Evolutionary conservation across 2,797 vertebrate genomes (phyloP).

Genomic region (Chiroxiphia lanceolata): DNA sequence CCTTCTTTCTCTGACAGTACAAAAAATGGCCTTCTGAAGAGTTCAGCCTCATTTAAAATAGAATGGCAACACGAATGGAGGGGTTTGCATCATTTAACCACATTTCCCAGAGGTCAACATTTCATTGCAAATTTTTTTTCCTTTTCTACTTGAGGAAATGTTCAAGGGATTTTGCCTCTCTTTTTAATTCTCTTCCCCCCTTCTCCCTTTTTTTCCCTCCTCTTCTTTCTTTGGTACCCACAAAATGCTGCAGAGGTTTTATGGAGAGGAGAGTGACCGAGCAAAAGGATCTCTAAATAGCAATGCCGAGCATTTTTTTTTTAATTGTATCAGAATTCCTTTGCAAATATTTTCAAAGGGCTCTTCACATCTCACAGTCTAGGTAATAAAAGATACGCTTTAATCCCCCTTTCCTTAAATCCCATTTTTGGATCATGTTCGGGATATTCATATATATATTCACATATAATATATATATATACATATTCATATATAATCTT

Average conservation of each 20-base stretch:
- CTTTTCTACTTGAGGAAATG: neutral
- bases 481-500: neutral
- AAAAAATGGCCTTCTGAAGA: constrained; percentile 17
- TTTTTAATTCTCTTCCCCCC: neutral
- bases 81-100: neutral
- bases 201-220: no score
- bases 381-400: neutral
- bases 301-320: neutral
- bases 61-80: neutral
- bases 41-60: constrained; percentile 14
- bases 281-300: constrained; percentile 21
- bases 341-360: constrained; percentile 37
- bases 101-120: neutral
- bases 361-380: neutral
- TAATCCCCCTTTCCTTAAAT: neutral
- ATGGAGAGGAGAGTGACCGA: constrained; percentile 5
- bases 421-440: neutral
- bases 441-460: neutral
- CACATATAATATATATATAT: neutral
- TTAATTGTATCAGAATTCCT: constrained; percentile 11
- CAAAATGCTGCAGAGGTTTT: constrained; percentile 52
- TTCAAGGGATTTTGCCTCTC: neutral
- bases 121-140: neutral
- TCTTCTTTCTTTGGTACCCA: neutral
- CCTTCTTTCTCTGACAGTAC: neutral